Conservation (phyloP, 2,888 invertebrate genomes). For the Metallyticus violacea region DNA sequence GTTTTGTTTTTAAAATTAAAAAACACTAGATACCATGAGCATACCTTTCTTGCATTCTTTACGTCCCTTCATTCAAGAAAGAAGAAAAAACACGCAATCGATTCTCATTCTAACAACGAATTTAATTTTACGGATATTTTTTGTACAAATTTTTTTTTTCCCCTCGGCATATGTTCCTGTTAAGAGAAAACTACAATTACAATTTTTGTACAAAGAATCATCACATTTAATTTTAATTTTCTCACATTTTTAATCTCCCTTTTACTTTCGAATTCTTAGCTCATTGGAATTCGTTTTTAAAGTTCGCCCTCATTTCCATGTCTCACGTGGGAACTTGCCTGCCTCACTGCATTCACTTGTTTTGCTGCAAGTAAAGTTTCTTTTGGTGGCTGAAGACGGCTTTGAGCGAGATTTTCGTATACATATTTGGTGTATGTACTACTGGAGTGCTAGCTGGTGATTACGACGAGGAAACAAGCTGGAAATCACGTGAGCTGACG, state of each 20-base stretch:
- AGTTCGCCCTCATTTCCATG: too few relatives aligned
- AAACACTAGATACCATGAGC: conserved; percentile 15
- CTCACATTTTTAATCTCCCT: neutral
- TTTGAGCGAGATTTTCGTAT: conserved; percentile 1
- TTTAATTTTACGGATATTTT: conserved; percentile 29
- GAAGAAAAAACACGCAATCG: conserved; percentile 6
- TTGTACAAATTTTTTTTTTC: conserved; percentile 22
- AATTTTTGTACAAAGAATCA: conserved; percentile 62
- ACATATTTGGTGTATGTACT: neutral
- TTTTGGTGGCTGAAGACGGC: neutral
- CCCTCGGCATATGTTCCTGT: neutral
- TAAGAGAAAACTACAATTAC: conserved; percentile 32
- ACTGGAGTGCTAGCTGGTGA: neutral
- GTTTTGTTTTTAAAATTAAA: conserved; percentile 6
- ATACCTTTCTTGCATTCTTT: neutral
- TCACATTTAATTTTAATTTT: conserved; percentile 48
- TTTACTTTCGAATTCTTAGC: neutral
- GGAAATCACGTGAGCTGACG: conserved; percentile 9
- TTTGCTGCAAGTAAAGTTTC: too few relatives aligned
- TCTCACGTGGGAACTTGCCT: too few relatives aligned
- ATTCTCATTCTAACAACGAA: conserved; percentile 20
- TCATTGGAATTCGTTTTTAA: neutral
- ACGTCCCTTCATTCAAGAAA: neutral
- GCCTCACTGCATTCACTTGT: too few relatives aligned
- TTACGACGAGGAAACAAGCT: neutral